These are phyloP conservation scores for Drosophila oshimai DNA, from an alignment of 1,140 invertebrate genomes.

Conservation along the genomic window DNA sequence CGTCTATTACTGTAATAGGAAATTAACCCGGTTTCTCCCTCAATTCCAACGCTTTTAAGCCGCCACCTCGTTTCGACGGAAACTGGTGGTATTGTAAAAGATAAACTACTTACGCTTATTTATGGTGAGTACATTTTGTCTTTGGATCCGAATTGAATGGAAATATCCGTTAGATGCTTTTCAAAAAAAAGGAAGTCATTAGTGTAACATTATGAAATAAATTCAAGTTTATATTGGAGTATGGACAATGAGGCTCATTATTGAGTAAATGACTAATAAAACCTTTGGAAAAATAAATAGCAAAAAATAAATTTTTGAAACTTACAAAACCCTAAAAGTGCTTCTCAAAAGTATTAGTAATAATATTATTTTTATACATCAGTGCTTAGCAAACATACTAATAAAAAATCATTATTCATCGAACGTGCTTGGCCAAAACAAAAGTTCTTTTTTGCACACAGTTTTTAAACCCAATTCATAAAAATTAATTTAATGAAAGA, in stretches of 20 bases:
- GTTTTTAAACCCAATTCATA: not conserved
- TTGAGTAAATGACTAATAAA: no score
- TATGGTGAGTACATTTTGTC: constrained; percentile 42
- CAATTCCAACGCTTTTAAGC: constrained; percentile 5
- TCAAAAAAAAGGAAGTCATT: not conserved
- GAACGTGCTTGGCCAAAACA: no score
- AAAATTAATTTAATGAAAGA: not conserved
- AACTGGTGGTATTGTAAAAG: constrained; percentile 54
- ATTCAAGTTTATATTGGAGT: not conserved
- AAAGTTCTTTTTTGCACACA: no score
- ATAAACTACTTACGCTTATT: constrained; percentile 38
- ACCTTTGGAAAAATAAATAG: no score
- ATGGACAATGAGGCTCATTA: no score
- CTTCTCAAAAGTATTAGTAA: not conserved
- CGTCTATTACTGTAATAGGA: constrained; percentile 67
- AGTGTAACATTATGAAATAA: not conserved
- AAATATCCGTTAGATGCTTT: constrained; percentile 43
- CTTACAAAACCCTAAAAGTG: no score
- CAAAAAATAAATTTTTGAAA: no score
- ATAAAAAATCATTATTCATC: no score
- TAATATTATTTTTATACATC: no score
- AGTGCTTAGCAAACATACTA: no score
- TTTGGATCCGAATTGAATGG: constrained; percentile 36
- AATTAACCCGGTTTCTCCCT: constrained; percentile 70
- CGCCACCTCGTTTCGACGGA: constrained; percentile 31